phyloP scores from a whole-genome alignment of 2,888 invertebrate species.

The Drosophila mimica region DNA sequence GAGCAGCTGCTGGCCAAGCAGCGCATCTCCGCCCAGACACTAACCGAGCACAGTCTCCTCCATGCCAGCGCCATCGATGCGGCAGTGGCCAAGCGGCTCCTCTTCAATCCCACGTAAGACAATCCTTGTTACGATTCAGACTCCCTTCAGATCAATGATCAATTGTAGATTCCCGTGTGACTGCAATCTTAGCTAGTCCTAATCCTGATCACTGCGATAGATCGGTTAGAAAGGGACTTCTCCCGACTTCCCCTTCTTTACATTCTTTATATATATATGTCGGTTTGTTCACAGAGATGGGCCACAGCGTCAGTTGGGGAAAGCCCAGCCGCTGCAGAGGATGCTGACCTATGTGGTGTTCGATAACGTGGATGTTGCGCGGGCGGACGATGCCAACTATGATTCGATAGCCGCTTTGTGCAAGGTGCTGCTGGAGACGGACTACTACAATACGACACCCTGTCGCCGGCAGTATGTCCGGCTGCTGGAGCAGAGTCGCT shows the following conservation, averaged over 20 bases:
- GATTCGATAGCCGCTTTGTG: constrained; percentile 86
- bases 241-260: background rate
- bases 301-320: constrained; percentile 33
- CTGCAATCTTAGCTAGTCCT: background rate
- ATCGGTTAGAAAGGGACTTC: background rate
- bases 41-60: constrained; percentile 87
- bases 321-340: constrained; percentile 86
- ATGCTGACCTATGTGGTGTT: constrained; percentile 89
- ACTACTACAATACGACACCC: constrained; percentile 81
- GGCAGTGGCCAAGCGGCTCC: constrained; percentile 88
- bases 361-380: constrained; percentile 90
- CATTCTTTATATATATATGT: background rate
- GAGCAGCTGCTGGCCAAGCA: constrained; percentile 77
- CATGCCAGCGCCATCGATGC: constrained; percentile 90
- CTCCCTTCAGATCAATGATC: no score
- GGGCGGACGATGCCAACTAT: constrained; percentile 87
- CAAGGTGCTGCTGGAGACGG: constrained; percentile 87
- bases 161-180: no score
- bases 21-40: constrained; percentile 73
- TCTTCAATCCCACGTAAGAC: constrained; percentile 85
- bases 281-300: constrained; percentile 80
- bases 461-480: constrained; percentile 71
- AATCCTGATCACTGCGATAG: no score
- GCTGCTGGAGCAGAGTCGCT: constrained; percentile 77
- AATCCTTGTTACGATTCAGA: no score